Conservation (phyloP, 2,113 vertebrate species). For the Megaleporinus macrocephalus region DNA sequence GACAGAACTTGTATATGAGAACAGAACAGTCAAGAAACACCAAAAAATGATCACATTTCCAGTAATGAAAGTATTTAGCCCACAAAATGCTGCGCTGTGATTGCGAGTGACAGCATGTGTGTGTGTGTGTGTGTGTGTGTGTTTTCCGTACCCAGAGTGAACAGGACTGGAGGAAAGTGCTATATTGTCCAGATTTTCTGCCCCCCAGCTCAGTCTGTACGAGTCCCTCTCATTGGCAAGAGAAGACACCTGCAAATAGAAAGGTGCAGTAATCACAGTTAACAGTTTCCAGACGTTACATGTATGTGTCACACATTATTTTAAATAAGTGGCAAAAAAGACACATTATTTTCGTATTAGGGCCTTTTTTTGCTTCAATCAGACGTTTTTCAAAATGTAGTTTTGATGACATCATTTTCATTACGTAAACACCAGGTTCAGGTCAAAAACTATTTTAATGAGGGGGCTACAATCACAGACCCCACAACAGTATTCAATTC, state of each 20-base stretch:
- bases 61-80: neutral
- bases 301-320: too few species aligned
- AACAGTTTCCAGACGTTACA: neutral
- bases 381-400: too few species aligned
- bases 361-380: too few species aligned
- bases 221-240: constrained; percentile 86
- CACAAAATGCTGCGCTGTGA: neutral
- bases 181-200: constrained; percentile 94
- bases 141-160: constrained; percentile 89
- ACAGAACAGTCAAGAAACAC: neutral
- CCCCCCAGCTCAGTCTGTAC: constrained; percentile 89
- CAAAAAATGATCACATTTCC: constrained; percentile 4
- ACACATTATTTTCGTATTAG: too few species aligned
- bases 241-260: constrained; percentile 75
- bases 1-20: too few species aligned
- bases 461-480: too few species aligned
- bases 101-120: neutral
- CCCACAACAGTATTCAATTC: too few species aligned
- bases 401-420: too few species aligned
- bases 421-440: too few species aligned
- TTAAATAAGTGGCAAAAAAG: too few species aligned
- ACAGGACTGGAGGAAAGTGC: constrained; percentile 93
- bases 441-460: too few species aligned
- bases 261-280: neutral
- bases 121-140: constrained; percentile 9